Percentiles rank a stretch among this genome's conserved stretches.
phyloP scores from a whole-genome alignment of 2,113 vertebrate species.

The Alethe castanea region DNA sequence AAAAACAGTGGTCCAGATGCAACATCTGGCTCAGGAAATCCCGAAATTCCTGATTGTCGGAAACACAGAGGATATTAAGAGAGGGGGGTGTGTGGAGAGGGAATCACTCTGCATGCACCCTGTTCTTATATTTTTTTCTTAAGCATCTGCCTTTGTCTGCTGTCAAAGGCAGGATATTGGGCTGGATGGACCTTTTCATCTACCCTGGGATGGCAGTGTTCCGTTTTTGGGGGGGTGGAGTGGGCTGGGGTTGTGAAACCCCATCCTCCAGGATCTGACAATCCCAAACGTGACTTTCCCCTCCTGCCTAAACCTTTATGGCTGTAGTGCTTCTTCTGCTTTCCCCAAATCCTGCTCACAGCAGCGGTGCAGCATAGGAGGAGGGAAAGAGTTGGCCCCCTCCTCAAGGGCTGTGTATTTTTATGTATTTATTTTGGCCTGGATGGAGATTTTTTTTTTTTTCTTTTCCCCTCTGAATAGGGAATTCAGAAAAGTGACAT shows the following conservation, averaged over 20 bases:
- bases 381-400: not conserved
- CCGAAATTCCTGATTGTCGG: not conserved
- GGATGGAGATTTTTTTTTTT: not conserved
- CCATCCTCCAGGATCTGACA: not conserved
- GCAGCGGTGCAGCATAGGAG: not conserved
- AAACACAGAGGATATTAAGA: not conserved
- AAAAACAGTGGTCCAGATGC: slow-evolving; percentile 4
- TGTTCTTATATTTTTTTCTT: not conserved
- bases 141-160: not conserved
- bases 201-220: not conserved
- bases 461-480: not conserved
- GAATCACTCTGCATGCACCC: not conserved
- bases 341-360: not conserved
- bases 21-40: slow-evolving; percentile 48
- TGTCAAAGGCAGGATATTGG: slow-evolving; percentile 19
- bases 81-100: not conserved
- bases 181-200: not conserved
- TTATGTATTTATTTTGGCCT: slow-evolving; percentile 37
- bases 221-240: not conserved
- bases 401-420: not conserved
- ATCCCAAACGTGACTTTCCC: not conserved
- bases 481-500: slow-evolving; percentile 56
- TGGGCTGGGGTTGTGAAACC: not conserved
- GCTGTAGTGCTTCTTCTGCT: not conserved
- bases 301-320: not conserved